Conservation (phyloP, 92 coral and sea anemone genomes). For the Paramuricea clavata region DNA sequence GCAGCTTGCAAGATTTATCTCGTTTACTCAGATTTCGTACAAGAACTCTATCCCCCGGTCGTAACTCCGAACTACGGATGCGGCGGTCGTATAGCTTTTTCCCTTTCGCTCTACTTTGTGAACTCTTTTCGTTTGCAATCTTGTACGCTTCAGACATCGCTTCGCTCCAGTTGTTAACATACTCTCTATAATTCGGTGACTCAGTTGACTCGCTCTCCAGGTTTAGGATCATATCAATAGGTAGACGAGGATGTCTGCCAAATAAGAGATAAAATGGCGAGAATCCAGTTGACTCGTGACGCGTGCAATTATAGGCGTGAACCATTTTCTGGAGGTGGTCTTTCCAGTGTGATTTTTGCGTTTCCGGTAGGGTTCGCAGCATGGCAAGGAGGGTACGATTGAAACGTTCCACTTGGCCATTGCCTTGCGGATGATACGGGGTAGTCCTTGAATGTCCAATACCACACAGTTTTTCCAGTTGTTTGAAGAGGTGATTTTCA, state of each 20-base stretch:
- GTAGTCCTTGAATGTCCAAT: background rate
- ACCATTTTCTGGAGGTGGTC: background rate
- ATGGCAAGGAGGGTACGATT: background rate
- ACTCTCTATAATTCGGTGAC: too few species aligned
- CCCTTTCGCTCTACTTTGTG: too few species aligned
- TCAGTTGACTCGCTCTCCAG: too few species aligned
- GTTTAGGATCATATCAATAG: background rate
- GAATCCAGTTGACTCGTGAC: background rate
- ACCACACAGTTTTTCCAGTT: background rate
- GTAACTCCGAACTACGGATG: too few species aligned
- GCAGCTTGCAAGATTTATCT: too few species aligned
- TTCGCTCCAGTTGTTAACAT: too few species aligned
- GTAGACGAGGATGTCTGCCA: background rate
- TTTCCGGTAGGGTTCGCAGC: background rate
- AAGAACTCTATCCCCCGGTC: too few species aligned
- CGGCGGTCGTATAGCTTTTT: too few species aligned
- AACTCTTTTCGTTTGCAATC: too few species aligned
- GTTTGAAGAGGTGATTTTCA: background rate
- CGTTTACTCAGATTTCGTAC: too few species aligned
- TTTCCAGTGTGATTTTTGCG: background rate
- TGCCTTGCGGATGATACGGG: background rate
- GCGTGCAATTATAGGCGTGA: background rate
- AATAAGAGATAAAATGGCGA: background rate
- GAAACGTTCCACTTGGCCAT: background rate
- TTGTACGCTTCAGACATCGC: too few species aligned